Evolutionary conservation across 1,140 invertebrate genomes (phyloP), one percentile per base, ranked within the genome.

Genomic region (Diachasmimorpha longicaudata): DNA sequence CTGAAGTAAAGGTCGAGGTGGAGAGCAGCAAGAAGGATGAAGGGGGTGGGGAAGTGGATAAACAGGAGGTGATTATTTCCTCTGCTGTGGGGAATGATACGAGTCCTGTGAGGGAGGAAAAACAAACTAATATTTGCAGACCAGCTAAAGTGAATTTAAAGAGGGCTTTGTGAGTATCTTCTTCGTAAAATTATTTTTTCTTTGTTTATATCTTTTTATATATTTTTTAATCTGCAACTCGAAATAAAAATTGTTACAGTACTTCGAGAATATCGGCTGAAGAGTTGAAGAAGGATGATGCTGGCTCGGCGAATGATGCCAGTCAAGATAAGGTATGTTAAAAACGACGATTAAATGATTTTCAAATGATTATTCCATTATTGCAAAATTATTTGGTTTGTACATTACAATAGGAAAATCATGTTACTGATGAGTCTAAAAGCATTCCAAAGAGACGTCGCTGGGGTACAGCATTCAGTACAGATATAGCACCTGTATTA

Each of bases 61-160:
- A 42, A 42, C 39, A 76, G 42, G 78, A 83, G 46, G 78, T 71
- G 36, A 73, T 72, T 11, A 69, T 79, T 31, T 74, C 36, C 76
- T 14, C 69, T 44, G 70, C 9, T 25, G 81, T 79, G 37, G 83
- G 83, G 75, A 74, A 68, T 8, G 78, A 82, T n/a, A 74, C 71
- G 72, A n/a, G 44, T 46, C 48, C 19, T 55, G 48, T 19, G 14
- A 75, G 55, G 68, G 67, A 71, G 69, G 78, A 78, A 69, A 71
- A 52, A 55, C 73, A 77, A 5, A 36, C 76, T 55, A 74, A 78
- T 71, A 69, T 69, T 80, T 78, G 79, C 0, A 88, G 87, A 75
- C 83, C 87, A 8, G 79, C 81, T 5, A 88, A 89, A 84, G 84
- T 89, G 25, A 86, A 86, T 77, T 82, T 88, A 44, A 89, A 89